These are phyloP conservation scores for Enteromius trimaculatus DNA, from an alignment of 2,797 vertebrate species.

Conservation along the genomic window DNA sequence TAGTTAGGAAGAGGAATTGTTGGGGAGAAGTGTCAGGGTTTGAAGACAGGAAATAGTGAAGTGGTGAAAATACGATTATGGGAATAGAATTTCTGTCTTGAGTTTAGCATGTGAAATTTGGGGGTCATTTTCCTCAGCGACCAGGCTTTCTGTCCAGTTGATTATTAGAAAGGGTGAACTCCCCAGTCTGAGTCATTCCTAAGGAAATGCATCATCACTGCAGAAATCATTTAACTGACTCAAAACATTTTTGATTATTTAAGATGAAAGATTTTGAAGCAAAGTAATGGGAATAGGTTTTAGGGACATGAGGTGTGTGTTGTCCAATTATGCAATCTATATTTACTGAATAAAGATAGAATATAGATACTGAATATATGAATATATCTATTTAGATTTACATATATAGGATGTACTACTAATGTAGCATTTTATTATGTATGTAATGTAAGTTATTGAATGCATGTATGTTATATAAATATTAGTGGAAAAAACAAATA, in stretches of 20 bases:
- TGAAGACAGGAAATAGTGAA: constrained; percentile 51
- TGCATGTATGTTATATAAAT: background rate
- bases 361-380: too few species aligned
- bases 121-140: constrained; percentile 55
- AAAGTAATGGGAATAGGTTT: background rate
- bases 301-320: background rate
- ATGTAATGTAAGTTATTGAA: too few species aligned
- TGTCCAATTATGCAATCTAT: too few species aligned
- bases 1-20: background rate
- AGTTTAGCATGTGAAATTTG: constrained; percentile 47
- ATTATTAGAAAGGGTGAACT: constrained; percentile 53
- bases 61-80: constrained; percentile 24
- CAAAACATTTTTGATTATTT: background rate
- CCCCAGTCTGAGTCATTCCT: constrained; percentile 24
- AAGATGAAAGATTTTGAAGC: background rate
- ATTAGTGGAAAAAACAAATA: background rate
- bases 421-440: too few species aligned
- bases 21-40: constrained; percentile 47
- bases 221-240: background rate
- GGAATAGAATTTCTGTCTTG: constrained; percentile 53
- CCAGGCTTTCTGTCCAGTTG: constrained; percentile 51
- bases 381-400: background rate
- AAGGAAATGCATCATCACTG: background rate
- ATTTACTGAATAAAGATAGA: background rate
- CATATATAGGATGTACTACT: too few species aligned